These are phyloP conservation scores for Julus scandinavius DNA, from an alignment of 2,888 invertebrate species.

Conservation along the genomic window DNA sequence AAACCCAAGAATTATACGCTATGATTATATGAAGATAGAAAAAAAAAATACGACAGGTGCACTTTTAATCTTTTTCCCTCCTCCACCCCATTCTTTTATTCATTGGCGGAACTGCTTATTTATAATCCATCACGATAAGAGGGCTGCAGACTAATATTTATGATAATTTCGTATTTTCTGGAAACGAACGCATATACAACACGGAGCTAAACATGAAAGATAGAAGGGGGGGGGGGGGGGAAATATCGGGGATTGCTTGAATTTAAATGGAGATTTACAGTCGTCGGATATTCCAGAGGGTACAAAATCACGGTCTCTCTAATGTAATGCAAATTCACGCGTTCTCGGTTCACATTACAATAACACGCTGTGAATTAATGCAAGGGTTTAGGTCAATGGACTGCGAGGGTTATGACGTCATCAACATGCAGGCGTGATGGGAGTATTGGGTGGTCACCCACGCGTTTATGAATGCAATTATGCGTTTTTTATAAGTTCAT, in stretches of 20 bases:
- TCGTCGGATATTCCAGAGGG: not conserved
- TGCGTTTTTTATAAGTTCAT: too few species aligned
- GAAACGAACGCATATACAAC: not conserved
- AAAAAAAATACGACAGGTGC: not conserved
- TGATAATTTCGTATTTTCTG: slow-evolving; percentile 26
- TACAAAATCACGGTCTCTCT: not conserved
- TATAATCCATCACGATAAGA: slow-evolving; percentile 13
- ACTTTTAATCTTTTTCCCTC: not conserved
- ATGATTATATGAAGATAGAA: not conserved
- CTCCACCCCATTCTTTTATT: not conserved
- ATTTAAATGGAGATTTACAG: not conserved
- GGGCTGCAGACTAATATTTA: slow-evolving; percentile 1
- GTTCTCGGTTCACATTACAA: not conserved
- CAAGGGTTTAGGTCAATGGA: too few species aligned
- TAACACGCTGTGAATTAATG: too few species aligned
- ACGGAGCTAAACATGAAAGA: not conserved
- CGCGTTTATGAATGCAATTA: too few species aligned
- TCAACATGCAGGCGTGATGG: too few species aligned
- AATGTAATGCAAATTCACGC: slow-evolving; percentile 24
- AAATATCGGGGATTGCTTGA: not conserved
- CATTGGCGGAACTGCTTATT: not conserved
- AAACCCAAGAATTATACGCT: not conserved
- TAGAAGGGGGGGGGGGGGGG: too few species aligned
- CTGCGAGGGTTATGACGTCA: too few species aligned
- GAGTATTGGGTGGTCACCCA: too few species aligned